Base-by-base conservation (phyloP, 2,888 invertebrate genomes). In the Nomada lathburiana region DNA sequence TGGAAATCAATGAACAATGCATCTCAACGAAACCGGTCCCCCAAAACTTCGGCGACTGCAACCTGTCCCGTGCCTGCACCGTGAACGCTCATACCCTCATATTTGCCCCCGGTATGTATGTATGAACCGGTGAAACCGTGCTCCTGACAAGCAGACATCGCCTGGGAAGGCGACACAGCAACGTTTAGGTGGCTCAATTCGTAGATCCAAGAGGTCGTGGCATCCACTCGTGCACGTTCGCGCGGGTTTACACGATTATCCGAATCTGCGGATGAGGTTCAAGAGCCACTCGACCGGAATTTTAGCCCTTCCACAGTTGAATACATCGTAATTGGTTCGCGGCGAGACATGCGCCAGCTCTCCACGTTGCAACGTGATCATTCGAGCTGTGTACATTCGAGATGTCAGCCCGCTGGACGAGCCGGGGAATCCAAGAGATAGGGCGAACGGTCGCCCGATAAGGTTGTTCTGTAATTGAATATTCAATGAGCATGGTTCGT, bases 201-300 rank as follows among this genome's bases (percentile, higher is more conserved):
- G 67, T 50, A 26, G 77, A 81, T 69, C 69, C 72, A 59, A 76
- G 76, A 82, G 82, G 82, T 72, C 76, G 84, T 71, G 76, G 76
- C 73, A 84, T 53, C 80, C 82, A 85, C 84, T 89, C 84, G 79
- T 87, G 87, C 90, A 87, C 86, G 88, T 88, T 83, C 83, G 85
- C 80, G 86, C 82, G 83, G 79, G 88, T 89, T 89, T 89, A 90
- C 89, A 88, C 90, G 91, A 91, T 91, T 91, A 90, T 91, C 90
- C 89, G 83, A 88, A 89, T 90, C 89, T 91, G 91, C 85, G 90
- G 91, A 90, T 90, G 90, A 90, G 91, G 88, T 88, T 90, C 90
- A 89, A 91, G 91, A 88, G 87, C 89, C 89, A 90, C 90, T 90
- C 90, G 89, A 83, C 86, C 86, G 87, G 91, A 89, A 90, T 89